phyloP scores from a whole-genome alignment of 2,888 invertebrate genomes.

The Sylvicola fuscatus region DNA sequence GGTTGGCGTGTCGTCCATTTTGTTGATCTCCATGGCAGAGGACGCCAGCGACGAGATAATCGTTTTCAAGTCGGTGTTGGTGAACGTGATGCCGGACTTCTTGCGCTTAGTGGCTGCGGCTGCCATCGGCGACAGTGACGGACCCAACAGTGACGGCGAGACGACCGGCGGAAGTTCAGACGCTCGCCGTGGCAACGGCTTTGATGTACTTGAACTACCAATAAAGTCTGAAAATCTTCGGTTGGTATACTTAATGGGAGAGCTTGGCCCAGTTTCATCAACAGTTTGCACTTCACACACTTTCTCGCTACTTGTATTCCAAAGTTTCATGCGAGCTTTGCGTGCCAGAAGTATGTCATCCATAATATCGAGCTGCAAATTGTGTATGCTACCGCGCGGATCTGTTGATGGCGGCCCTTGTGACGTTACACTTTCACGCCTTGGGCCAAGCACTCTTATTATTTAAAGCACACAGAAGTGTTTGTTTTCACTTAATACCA shows the following conservation, averaged over 20 bases:
- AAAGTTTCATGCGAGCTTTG: slow-evolving; percentile 65
- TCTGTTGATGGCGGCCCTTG: slow-evolving; percentile 50
- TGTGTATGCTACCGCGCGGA: slow-evolving; percentile 55
- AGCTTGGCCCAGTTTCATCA: slow-evolving; percentile 37
- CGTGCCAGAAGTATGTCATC: slow-evolving; percentile 68
- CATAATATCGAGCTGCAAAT: slow-evolving; percentile 71
- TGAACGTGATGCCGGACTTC: slow-evolving; percentile 47
- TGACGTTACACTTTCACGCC: slow-evolving; percentile 22
- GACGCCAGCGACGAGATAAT: slow-evolving; percentile 62
- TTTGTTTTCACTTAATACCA: too few relatives aligned
- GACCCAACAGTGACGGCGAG: slow-evolving; percentile 19
- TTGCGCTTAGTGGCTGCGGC: slow-evolving; percentile 9
- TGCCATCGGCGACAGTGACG: slow-evolving; percentile 13
- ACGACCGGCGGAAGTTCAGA: slow-evolving; percentile 42
- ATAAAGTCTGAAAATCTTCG: slow-evolving; percentile 54
- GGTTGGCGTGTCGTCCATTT: slow-evolving; percentile 33
- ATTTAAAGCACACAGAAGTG: not conserved
- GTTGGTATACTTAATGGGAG: slow-evolving; percentile 37
- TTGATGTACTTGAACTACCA: slow-evolving; percentile 32
- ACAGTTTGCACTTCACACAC: slow-evolving; percentile 67
- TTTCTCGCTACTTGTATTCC: slow-evolving; percentile 61
- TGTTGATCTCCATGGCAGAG: slow-evolving; percentile 59
- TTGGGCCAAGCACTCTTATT: slow-evolving; percentile 12
- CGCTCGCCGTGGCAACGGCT: slow-evolving; percentile 39
- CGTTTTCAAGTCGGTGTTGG: slow-evolving; percentile 59